phyloP scores from a whole-genome alignment of 92 coral and sea anemone genomes.

The Zoanthus solanderi region DNA sequence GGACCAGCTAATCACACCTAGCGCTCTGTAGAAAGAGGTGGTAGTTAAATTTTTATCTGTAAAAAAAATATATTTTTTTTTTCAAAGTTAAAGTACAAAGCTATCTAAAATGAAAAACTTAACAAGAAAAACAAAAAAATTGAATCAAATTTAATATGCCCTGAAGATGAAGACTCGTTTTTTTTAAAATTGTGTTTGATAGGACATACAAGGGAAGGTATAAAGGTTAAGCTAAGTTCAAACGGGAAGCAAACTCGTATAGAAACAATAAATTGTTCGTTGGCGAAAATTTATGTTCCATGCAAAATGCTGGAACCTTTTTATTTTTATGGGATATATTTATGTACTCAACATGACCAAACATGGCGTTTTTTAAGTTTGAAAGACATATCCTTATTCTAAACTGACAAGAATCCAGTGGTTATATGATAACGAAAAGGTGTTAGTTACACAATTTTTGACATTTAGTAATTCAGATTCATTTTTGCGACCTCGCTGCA shows the following conservation, averaged over 20 bases:
- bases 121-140: neutral
- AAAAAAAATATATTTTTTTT: neutral
- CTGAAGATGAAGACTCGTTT: neutral
- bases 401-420: neutral
- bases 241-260: neutral
- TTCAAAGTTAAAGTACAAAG: neutral
- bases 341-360: neutral
- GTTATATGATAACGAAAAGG: neutral
- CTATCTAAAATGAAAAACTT: neutral
- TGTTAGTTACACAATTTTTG: slow-evolving; percentile 1
- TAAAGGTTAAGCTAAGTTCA: neutral
- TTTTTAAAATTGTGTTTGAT: neutral
- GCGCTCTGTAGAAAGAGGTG: slow-evolving; percentile 35
- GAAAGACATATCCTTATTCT: slow-evolving; percentile 12
- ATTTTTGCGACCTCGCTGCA: slow-evolving; percentile 18
- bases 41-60: neutral
- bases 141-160: neutral
- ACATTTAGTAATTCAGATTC: neutral
- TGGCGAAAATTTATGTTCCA: neutral
- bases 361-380: neutral
- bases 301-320: slow-evolving; percentile 5
- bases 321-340: neutral
- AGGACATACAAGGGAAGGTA: neutral
- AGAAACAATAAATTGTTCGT: neutral
- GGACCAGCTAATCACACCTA: slow-evolving; percentile 25